Conservation (phyloP, 2,888 invertebrate species). For the Protophormia terraenovae region DNA sequence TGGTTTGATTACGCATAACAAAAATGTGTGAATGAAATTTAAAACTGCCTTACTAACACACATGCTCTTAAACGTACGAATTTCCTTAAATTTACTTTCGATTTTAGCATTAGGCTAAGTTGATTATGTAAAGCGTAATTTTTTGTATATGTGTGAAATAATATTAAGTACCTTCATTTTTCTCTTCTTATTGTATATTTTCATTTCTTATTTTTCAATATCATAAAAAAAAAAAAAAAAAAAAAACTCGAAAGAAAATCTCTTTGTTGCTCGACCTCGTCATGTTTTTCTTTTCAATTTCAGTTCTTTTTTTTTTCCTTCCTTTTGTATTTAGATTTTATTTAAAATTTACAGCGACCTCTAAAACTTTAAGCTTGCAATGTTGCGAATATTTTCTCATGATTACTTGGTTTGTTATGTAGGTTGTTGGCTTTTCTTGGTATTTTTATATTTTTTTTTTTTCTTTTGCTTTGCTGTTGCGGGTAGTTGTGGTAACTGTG, state of each 20-base stretch:
- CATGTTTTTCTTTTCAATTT: background rate
- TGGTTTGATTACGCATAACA: slow-evolving; percentile 5
- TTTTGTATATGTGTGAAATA: slow-evolving; percentile 1
- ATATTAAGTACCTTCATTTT: slow-evolving; percentile 45
- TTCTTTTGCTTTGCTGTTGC: background rate
- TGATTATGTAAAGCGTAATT: background rate
- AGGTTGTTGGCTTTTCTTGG: background rate
- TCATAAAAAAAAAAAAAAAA: slow-evolving; percentile 9
- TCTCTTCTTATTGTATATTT: background rate
- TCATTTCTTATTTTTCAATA: slow-evolving; percentile 3
- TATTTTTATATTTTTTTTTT: slow-evolving; percentile 3
- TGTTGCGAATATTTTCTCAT: slow-evolving; percentile 16
- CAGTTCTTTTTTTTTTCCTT: background rate
- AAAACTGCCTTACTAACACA: background rate
- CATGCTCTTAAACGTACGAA: background rate
- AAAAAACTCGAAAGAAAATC: background rate
- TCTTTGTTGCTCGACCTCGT: background rate
- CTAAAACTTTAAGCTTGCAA: slow-evolving; percentile 24
- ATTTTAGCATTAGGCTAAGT: background rate
- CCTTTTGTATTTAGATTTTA: background rate
- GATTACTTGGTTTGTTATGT: slow-evolving; percentile 23
- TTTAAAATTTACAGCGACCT: slow-evolving; percentile 22
- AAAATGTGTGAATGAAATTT: slow-evolving; percentile 7
- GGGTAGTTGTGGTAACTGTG: background rate
- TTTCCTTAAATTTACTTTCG: too few species aligned